Evolutionary conservation across 2,888 invertebrate species (phyloP), one percentile per base, ranked within the genome.

Genomic region (Melieria picta): DNA sequence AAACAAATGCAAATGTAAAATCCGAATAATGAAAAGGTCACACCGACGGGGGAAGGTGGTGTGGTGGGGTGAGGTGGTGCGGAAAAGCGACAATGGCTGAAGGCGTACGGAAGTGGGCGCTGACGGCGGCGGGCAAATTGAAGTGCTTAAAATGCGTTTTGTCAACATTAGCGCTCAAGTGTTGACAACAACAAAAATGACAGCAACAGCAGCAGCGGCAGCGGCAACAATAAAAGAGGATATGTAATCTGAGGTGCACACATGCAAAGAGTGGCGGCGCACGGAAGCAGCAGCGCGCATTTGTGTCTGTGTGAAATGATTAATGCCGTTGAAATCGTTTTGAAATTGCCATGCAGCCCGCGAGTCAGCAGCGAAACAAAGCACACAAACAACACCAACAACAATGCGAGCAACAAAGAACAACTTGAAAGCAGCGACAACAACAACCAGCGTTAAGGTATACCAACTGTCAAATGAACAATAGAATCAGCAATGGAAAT

Each of bases 81-180:
- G 47, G 16, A 10, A 47, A 30, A 42, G 43, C 10, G 42, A 47
- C 42, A 30, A 10, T 48, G 7, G 10, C n/a, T 7, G 16, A 47
- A 4, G 7, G 43, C 5, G 61, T n/a, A 6, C 50, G n/a, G 47
- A 46, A 55, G 43, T 52, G 66, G 63, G 30, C 30, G 3, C 30
- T 30, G 30, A 2, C 30, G 30, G 30, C 30, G 13, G 13, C 52
- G 60, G 67, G 30, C 63, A 69, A 72, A 70, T 67, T 68, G 76
- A 80, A 82, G 80, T 80, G 82, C 80, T 82, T 83, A 80, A 82
- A 82, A 83, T 83, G 77, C 81, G 82, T 82, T 82, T 83, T 83
- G 82, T 83, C 83, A 82, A 82, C 80, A 83, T 82, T 81, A 79
- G 65, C 69, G 75, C 69, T 73, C 69, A 66, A 71, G 66, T 71